Conservation (phyloP, 2,113 vertebrate species). For the Colius striatus region DNA sequence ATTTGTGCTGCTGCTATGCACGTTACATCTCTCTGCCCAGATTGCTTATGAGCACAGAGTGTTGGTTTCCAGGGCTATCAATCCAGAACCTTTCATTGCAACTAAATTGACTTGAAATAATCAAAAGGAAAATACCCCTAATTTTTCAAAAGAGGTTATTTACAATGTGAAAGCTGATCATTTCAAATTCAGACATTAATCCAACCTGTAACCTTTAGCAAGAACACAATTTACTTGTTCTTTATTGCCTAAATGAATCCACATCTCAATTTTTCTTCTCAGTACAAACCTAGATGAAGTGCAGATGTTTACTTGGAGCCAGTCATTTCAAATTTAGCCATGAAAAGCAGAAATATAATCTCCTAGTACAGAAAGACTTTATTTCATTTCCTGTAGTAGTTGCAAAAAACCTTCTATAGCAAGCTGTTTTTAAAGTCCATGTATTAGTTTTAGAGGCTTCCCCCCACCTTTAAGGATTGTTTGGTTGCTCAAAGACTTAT, state of each 20-base stretch:
- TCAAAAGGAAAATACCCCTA: not conserved
- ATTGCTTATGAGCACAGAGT: not conserved
- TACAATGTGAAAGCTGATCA: constrained; percentile 1
- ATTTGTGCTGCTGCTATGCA: not conserved
- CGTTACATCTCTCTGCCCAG: not conserved
- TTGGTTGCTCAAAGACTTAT: not conserved
- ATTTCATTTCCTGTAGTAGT: constrained; percentile 12
- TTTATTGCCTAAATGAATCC: not conserved
- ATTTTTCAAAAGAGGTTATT: constrained; percentile 48
- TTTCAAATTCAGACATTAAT: constrained; percentile 35
- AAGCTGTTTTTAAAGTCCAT: not conserved
- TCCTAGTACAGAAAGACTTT: not conserved
- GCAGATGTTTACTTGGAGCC: constrained; percentile 41
- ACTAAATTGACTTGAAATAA: constrained; percentile 34
- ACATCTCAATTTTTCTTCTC: not conserved
- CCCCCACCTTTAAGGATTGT: not conserved
- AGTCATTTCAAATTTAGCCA: constrained; percentile 35
- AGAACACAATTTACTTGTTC: constrained; percentile 1
- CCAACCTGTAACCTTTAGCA: constrained; percentile 26
- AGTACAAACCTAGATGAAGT: constrained; percentile 13
- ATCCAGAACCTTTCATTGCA: constrained; percentile 32
- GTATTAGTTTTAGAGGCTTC: not conserved
- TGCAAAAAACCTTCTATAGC: not conserved
- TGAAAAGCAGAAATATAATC: constrained; percentile 49
- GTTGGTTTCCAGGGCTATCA: constrained; percentile 17